Conservation (phyloP, 1,140 invertebrate species). For the Drosophila gunungcola region DNA sequence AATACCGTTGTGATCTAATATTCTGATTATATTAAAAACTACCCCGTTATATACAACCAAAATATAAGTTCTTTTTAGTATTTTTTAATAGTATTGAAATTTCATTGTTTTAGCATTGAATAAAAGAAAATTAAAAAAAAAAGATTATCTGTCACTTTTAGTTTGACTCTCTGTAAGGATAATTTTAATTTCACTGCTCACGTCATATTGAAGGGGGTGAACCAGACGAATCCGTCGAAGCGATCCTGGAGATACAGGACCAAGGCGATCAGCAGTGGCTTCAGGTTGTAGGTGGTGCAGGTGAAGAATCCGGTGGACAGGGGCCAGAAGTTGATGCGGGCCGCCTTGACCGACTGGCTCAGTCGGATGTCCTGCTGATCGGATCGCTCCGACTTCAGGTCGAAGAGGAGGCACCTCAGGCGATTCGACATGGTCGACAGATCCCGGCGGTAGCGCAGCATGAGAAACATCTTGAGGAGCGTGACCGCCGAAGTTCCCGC, state of each 20-base stretch:
- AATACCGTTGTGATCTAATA: no score
- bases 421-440: slow-evolving; percentile 35
- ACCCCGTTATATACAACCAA: no score
- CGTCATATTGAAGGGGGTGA: slow-evolving; percentile 75
- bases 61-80: no score
- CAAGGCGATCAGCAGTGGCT: slow-evolving; percentile 57
- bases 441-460: slow-evolving; percentile 54
- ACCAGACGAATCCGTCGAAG: slow-evolving; percentile 33
- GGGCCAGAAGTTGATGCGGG: slow-evolving; percentile 68
- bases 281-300: slow-evolving; percentile 59
- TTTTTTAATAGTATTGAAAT: no score
- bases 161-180: no score
- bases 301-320: slow-evolving; percentile 69
- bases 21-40: no score
- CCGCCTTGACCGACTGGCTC: slow-evolving; percentile 34
- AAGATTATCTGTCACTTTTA: no score
- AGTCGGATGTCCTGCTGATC: slow-evolving; percentile 39
- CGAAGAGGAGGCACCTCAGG: slow-evolving; percentile 33
- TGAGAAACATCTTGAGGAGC: slow-evolving; percentile 68
- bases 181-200: slow-evolving; percentile 15
- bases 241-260: slow-evolving; percentile 36
- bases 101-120: no score
- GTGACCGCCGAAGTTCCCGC: slow-evolving; percentile 73
- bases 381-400: not conserved
- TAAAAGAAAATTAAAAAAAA: no score